Evolutionary conservation across 2,888 invertebrate species (phyloP).

Genomic region (Nipponacmea schrenckii): DNA sequence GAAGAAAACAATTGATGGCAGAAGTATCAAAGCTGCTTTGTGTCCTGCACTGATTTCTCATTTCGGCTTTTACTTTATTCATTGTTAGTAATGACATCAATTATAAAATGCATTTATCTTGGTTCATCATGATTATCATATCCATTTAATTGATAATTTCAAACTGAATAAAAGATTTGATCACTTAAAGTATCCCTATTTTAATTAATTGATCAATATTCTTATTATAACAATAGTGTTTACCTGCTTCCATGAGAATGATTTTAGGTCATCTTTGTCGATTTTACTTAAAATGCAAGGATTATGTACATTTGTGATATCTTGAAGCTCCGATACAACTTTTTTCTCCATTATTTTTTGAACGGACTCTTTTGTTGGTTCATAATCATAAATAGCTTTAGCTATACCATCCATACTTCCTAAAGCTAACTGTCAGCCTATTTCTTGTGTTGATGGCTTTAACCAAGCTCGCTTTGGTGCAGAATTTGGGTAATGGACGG

Average conservation of each 20-base stretch:
- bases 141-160: not conserved
- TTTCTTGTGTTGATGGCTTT: not conserved
- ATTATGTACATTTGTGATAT: not conserved
- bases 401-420: slow-evolving; percentile 3
- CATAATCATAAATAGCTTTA: slow-evolving; percentile 1
- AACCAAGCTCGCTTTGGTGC: not conserved
- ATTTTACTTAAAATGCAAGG: not conserved
- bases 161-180: not conserved
- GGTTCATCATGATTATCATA: not conserved
- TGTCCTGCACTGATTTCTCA: not conserved
- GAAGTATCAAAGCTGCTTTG: not conserved
- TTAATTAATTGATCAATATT: not conserved
- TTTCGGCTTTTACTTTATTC: not conserved
- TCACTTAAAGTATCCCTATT: not conserved
- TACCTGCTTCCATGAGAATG: not conserved
- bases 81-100: not conserved
- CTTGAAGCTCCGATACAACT: not conserved
- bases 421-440: not conserved
- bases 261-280: not conserved
- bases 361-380: not conserved
- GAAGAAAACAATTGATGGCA: not conserved
- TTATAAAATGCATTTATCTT: not conserved
- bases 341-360: slow-evolving; percentile 3
- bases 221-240: not conserved
- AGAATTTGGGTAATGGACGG: slow-evolving; percentile 1